phyloP scores from a whole-genome alignment of 2,888 invertebrate species.

The Phania funesta region DNA sequence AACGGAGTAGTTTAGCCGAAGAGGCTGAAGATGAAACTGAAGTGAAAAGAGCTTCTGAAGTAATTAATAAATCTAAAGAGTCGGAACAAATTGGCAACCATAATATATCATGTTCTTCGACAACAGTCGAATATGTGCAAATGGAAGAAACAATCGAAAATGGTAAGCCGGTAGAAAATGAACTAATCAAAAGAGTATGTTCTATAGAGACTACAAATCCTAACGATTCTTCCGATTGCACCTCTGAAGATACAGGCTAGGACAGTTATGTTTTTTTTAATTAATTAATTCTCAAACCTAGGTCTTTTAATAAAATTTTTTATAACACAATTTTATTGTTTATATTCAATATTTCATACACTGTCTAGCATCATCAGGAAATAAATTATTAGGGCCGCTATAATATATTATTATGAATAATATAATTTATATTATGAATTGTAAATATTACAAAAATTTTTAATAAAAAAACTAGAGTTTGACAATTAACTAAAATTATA shows the following conservation, averaged over 20 bases:
- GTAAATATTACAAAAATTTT: too few species aligned
- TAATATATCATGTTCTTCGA: conserved; percentile 68
- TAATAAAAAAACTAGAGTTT: too few species aligned
- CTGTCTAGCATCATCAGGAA: too few species aligned
- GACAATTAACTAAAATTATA: too few species aligned
- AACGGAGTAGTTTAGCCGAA: conserved; percentile 80
- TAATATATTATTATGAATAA: too few species aligned
- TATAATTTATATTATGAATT: too few species aligned
- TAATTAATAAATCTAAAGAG: conserved; percentile 71
- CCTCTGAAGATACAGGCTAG: conserved; percentile 82
- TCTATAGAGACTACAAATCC: conserved; percentile 85
- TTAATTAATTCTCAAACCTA: neutral
- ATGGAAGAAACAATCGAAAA: conserved; percentile 80
- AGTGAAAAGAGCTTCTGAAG: conserved; percentile 57
- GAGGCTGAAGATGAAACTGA: conserved; percentile 80
- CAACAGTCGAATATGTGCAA: conserved; percentile 80
- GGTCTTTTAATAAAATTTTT: too few species aligned
- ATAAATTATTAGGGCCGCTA: too few species aligned
- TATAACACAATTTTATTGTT: too few species aligned
- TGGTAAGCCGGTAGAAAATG: conserved; percentile 79
- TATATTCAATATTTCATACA: too few species aligned
- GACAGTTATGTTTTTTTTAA: too few species aligned
- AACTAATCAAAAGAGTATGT: conserved; percentile 80
- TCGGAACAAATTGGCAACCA: conserved; percentile 47
- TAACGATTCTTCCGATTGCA: conserved; percentile 85